Evolutionary conservation across 1,140 invertebrate species (phyloP), one percentile per base, ranked within the genome.

Genomic region (Plectus sambesii): DNA sequence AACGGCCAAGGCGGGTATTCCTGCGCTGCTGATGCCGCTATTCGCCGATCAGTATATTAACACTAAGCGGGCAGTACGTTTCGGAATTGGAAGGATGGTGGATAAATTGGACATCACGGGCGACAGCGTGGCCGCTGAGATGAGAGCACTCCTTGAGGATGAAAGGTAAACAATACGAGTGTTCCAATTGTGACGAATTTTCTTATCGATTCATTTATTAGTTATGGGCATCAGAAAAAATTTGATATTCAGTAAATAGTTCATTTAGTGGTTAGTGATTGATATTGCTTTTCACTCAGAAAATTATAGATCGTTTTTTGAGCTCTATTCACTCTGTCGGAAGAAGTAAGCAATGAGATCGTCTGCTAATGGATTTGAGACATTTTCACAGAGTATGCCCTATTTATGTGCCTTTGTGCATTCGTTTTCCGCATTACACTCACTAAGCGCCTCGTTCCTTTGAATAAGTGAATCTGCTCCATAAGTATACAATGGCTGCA

Each of bases 31-130:
- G 0, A 67, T 69, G 55, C 64, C 64, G 6, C 49, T 67, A 6
- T 67, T 67, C 37, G 64, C 64, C 19, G 64, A 67, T 55, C 64
- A 67, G 39, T 63, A 55, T 19, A 63, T 66, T 20, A 70, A 70
- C 53, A 55, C 63, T 6, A 54, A 63, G 40, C 30, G 68, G 25
- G 65, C 69, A 9, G 43, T 54, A 46, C 33, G 60, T 22, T 67
- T 62, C 47, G 66, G 69, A 12, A 59, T 55, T 30, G 43, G 47
- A 8, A 36, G 35, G 27, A 29, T 43, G 9, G 22, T 62, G 15
- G 53, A 63, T 39, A 63, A 63, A 49, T 43, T 58, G 12, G 45
- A 45, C 23, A 40, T 64, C 5, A 60, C 48, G 19, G 24, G 30
- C 12, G 47, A 64, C 25, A 50, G 35, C 6, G 52, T 65, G 27